phyloP scores from a whole-genome alignment of 2,797 vertebrate species.

The Octomys mimax region DNA sequence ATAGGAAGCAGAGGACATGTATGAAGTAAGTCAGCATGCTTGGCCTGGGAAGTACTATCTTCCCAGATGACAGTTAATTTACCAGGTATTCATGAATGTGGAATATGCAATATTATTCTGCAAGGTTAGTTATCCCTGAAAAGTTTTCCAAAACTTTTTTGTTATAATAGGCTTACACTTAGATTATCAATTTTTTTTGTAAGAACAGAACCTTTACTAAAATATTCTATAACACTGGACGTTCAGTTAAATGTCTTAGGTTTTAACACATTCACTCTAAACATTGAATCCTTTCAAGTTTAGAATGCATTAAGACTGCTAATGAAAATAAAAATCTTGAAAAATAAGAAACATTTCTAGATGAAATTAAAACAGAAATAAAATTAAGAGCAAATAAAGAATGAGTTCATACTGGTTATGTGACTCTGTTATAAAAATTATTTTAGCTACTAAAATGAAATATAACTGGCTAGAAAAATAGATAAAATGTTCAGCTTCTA shows the following conservation, averaged over 20 bases:
- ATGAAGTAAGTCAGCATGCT: constrained; percentile 82
- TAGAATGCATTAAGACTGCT: constrained; percentile 61
- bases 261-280: constrained; percentile 68
- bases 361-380: constrained; percentile 38
- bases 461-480: constrained; percentile 11
- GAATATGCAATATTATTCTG: constrained; percentile 14
- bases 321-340: constrained; percentile 24
- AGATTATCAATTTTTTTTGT: constrained; percentile 35
- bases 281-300: constrained; percentile 62
- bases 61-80: constrained; percentile 69
- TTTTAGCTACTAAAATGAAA: constrained; percentile 71
- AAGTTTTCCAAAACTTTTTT: constrained; percentile 68
- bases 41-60: constrained; percentile 67
- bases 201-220: background rate
- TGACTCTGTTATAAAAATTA: constrained; percentile 50
- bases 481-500: background rate
- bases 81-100: constrained; percentile 47
- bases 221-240: constrained; percentile 5
- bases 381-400: constrained; percentile 67
- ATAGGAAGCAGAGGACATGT: background rate
- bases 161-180: background rate
- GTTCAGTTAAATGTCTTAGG: constrained; percentile 65
- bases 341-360: constrained; percentile 42
- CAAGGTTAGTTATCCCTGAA: constrained; percentile 80
- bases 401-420: constrained; percentile 65